A percentile compares a stretch with the other conserved stretches of the same genome.
These are phyloP conservation scores for Sarcophaga rosellei DNA, from an alignment of 2,888 invertebrate species.

Conservation along the genomic window DNA sequence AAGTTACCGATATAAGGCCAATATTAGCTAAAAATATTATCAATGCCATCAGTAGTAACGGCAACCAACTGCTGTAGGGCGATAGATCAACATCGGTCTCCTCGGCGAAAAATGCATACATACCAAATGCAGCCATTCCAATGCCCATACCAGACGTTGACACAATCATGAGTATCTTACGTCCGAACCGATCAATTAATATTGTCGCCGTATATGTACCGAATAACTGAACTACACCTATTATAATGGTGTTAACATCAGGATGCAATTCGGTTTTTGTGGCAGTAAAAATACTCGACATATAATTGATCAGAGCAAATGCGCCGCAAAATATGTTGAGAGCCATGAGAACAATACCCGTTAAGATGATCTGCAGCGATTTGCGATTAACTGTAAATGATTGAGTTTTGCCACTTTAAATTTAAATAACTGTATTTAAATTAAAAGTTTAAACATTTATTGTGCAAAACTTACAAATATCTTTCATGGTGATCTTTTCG, in stretches of 20 bases:
- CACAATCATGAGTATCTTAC: conserved; percentile 75
- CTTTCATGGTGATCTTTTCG: conserved; percentile 69
- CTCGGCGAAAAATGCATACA: conserved; percentile 73
- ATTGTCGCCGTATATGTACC: conserved; percentile 77
- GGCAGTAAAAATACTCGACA: conserved; percentile 77
- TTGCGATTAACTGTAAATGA: conserved; percentile 72
- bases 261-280: conserved; percentile 75
- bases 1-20: conserved; percentile 77
- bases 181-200: conserved; percentile 77
- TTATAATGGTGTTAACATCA: conserved; percentile 77
- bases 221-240: conserved; percentile 77
- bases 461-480: conserved; percentile 70
- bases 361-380: conserved; percentile 73
- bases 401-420: background rate
- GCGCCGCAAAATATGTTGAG: conserved; percentile 76
- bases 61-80: conserved; percentile 73
- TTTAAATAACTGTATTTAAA: background rate
- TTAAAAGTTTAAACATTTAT: background rate
- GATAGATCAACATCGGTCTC: conserved; percentile 69
- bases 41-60: conserved; percentile 75
- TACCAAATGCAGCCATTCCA: conserved; percentile 75
- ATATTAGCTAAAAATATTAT: conserved; percentile 77
- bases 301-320: conserved; percentile 78
- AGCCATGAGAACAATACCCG: conserved; percentile 72
- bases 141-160: conserved; percentile 76